Conservation (phyloP, 2,888 invertebrate genomes). For the Maniola hyperantus region DNA sequence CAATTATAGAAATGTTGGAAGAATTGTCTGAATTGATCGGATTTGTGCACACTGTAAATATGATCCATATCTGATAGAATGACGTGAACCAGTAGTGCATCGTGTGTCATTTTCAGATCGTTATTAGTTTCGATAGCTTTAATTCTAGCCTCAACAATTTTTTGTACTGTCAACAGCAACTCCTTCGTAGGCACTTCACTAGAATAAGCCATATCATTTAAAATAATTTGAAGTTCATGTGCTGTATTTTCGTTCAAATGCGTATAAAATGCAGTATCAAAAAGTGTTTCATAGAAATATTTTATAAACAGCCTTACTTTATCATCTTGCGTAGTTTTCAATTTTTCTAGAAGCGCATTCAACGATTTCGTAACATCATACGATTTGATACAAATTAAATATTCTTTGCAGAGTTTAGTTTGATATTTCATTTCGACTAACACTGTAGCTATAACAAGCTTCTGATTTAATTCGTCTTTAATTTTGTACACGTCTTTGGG, state of each 20-base stretch:
- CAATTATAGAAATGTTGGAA: slow-evolving; percentile 48
- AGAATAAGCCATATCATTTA: slow-evolving; percentile 63
- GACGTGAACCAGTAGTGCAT: slow-evolving; percentile 54
- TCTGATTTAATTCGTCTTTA: slow-evolving; percentile 38
- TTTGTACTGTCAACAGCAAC: slow-evolving; percentile 51
- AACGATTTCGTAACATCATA: slow-evolving; percentile 54
- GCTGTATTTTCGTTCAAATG: slow-evolving; percentile 50
- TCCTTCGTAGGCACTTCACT: slow-evolving; percentile 53
- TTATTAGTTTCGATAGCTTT: slow-evolving; percentile 40
- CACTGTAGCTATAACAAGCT: slow-evolving; percentile 48
- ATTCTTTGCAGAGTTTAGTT: slow-evolving; percentile 53
- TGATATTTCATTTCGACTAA: slow-evolving; percentile 56
- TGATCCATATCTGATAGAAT: slow-evolving; percentile 69
- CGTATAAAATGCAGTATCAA: slow-evolving; percentile 52
- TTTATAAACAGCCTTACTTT: slow-evolving; percentile 50
- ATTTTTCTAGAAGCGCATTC: slow-evolving; percentile 47
- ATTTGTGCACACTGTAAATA: slow-evolving; percentile 50
- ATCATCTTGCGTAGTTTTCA: slow-evolving; percentile 47
- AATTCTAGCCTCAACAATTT: slow-evolving; percentile 51
- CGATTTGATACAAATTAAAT: slow-evolving; percentile 52
- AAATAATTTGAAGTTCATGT: slow-evolving; percentile 56
- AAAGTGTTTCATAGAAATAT: slow-evolving; percentile 44
- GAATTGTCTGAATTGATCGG: slow-evolving; percentile 54
- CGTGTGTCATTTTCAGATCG: slow-evolving; percentile 46
- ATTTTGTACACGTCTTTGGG: slow-evolving; percentile 43